Percentiles rank a stretch among this genome's conserved stretches.
Evolutionary conservation across 2,797 vertebrate species (phyloP).

Genomic region (Anniella stebbinsi): DNA sequence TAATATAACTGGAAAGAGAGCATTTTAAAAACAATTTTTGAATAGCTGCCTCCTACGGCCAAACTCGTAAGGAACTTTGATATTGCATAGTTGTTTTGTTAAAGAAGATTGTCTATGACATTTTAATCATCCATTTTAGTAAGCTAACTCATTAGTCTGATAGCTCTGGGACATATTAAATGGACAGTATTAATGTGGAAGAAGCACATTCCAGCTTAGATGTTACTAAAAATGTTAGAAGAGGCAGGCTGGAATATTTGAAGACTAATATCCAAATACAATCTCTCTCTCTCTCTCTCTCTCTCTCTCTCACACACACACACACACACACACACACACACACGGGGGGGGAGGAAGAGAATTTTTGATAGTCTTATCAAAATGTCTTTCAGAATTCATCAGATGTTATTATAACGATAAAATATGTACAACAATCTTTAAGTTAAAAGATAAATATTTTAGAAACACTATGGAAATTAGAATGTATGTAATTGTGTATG

Average conservation of each 20-base stretch:
- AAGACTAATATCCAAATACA: not conserved
- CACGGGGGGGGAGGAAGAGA: no score
- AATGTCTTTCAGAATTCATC: not conserved
- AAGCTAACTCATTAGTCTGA: conserved; percentile 19
- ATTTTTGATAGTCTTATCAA: not conserved
- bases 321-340: no score
- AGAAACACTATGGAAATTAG: not conserved
- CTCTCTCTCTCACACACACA: not conserved
- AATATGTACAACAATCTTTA: not conserved
- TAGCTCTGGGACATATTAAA: conserved; percentile 22
- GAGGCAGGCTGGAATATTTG: not conserved
- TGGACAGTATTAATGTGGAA: conserved; percentile 2
- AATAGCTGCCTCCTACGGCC: not conserved
- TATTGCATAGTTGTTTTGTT: conserved; percentile 17
- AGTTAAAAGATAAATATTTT: not conserved
- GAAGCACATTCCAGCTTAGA: not conserved
- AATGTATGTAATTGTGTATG: no score
- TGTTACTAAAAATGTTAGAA: not conserved
- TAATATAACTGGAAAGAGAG: not conserved
- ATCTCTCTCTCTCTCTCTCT: no score
- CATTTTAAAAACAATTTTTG: not conserved
- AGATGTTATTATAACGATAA: not conserved
- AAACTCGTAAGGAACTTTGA: not conserved
- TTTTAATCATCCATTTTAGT: conserved; percentile 30
- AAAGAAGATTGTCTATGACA: conserved; percentile 26